Evolutionary conservation across 2,888 invertebrate species (phyloP).

Genomic region (Tholera decimalis): DNA sequence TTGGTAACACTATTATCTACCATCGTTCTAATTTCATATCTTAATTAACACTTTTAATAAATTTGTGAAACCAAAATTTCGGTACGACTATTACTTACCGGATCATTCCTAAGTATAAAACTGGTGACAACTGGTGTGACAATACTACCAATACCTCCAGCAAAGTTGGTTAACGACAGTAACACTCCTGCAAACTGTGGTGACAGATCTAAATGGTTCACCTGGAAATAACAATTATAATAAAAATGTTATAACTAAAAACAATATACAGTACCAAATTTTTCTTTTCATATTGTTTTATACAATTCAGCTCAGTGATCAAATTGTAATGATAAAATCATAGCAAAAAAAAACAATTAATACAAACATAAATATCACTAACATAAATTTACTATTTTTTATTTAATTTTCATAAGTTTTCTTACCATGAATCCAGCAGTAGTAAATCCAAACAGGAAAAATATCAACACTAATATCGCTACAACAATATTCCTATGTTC

Average conservation of each 20-base stretch:
- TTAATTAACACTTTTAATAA: too few relatives aligned
- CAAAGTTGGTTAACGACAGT: slow-evolving; percentile 95
- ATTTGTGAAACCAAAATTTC: too few relatives aligned
- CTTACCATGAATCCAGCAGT: slow-evolving; percentile 93
- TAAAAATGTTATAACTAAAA: background rate
- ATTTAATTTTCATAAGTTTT: too few relatives aligned
- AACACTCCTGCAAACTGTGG: slow-evolving; percentile 95
- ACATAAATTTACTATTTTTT: too few relatives aligned
- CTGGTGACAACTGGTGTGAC: slow-evolving; percentile 94
- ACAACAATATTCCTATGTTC: slow-evolving; percentile 88
- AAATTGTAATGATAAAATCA: background rate
- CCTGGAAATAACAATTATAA: slow-evolving; percentile 77
- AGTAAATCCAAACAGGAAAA: slow-evolving; percentile 93
- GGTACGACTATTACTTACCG: slow-evolving; percentile 79
- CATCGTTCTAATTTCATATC: too few relatives aligned
- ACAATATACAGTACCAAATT: too few relatives aligned
- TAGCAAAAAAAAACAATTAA: background rate
- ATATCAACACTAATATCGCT: slow-evolving; percentile 90
- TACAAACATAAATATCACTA: too few relatives aligned
- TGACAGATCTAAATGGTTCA: slow-evolving; percentile 95
- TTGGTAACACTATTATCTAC: too few relatives aligned
- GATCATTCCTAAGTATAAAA: slow-evolving; percentile 92
- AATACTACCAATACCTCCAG: slow-evolving; percentile 93
- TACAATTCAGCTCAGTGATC: too few relatives aligned
- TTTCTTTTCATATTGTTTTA: too few relatives aligned